phyloP scores from a whole-genome alignment of 2,113 vertebrate species.

The Hyla sarda region DNA sequence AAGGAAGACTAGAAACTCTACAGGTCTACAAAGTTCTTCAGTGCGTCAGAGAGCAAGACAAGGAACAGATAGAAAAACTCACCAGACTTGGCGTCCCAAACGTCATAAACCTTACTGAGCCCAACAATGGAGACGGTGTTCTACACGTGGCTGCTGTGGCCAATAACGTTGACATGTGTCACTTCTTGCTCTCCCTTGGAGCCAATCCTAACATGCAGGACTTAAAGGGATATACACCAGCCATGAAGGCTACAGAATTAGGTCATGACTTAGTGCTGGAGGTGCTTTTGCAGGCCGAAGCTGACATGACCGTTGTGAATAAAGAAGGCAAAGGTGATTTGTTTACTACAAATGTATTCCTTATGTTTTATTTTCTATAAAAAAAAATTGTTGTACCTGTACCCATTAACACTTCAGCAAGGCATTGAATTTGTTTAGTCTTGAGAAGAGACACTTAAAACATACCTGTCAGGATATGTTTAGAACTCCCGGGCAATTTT shows the following conservation, averaged over 20 bases:
- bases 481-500: too few relatives aligned
- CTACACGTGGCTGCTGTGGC: constrained; percentile 82
- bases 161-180: constrained; percentile 82
- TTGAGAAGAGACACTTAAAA: too few relatives aligned
- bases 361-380: background rate
- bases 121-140: constrained; percentile 76
- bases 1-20: constrained; percentile 77
- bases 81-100: constrained; percentile 76
- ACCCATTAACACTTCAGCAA: too few relatives aligned
- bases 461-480: too few relatives aligned
- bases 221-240: constrained; percentile 78
- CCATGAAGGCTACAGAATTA: constrained; percentile 87
- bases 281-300: constrained; percentile 76
- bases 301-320: constrained; percentile 83
- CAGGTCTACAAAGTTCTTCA: constrained; percentile 92
- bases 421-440: too few relatives aligned
- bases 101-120: constrained; percentile 88
- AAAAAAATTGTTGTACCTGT: too few relatives aligned
- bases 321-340: constrained; percentile 86
- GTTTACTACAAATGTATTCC: background rate
- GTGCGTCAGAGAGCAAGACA: constrained; percentile 77
- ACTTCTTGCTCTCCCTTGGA: constrained; percentile 80
- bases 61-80: constrained; percentile 82
- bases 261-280: constrained; percentile 81
- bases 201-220: constrained; percentile 84